A percentile compares a stretch with the other conserved stretches of the same genome.
Evolutionary conservation across 1,140 invertebrate species (phyloP).

Genomic region (Drosophila ogumai): DNA sequence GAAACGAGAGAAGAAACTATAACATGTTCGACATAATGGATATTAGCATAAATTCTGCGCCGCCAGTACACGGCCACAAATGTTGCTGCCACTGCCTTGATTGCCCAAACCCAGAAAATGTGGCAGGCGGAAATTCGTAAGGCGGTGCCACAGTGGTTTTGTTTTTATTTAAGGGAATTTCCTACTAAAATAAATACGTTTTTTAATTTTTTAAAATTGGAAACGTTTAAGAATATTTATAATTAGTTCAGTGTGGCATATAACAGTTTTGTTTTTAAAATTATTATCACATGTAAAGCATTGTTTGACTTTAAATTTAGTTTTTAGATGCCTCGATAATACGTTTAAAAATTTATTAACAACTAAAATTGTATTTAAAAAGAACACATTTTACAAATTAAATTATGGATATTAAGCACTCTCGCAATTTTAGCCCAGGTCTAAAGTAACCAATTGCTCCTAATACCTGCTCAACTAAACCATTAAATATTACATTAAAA

Average conservation of each 20-base stretch:
- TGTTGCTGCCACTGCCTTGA: slow-evolving; percentile 67
- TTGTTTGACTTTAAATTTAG: no score
- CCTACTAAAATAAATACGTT: no score
- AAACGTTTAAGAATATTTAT: background rate
- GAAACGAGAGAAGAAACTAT: slow-evolving; percentile 66
- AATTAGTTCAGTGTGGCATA: background rate
- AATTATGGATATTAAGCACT: background rate
- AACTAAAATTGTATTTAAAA: background rate
- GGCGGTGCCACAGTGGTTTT: slow-evolving; percentile 24
- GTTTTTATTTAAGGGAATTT: background rate
- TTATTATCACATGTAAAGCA: background rate
- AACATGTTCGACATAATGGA: slow-evolving; percentile 83
- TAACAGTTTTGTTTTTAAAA: no score
- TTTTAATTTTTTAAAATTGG: background rate
- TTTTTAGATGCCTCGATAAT: accelerated
- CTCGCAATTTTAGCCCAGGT: background rate
- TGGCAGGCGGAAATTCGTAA: slow-evolving; percentile 66
- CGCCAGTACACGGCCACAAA: slow-evolving; percentile 59
- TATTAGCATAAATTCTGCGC: slow-evolving; percentile 81
- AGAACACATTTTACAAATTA: background rate
- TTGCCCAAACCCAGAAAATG: slow-evolving; percentile 72
- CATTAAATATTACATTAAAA: background rate
- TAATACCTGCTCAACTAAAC: background rate
- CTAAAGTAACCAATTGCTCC: no score
- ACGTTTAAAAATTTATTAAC: no score